Evolutionary conservation across 2,113 vertebrate genomes (phyloP).

Genomic region (Eupsittula cactorum): DNA sequence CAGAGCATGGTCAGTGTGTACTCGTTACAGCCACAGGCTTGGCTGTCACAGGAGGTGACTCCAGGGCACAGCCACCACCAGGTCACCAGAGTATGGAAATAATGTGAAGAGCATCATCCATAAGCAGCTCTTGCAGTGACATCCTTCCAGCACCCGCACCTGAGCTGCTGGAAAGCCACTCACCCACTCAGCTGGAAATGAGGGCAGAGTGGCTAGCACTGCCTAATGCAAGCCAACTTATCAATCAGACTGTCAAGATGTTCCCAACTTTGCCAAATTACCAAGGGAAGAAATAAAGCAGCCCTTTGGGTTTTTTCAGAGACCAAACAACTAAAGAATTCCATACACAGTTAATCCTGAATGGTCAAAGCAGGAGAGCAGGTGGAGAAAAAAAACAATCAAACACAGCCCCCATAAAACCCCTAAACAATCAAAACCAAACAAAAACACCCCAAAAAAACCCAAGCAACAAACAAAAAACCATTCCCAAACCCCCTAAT

Average conservation of each 20-base stretch:
- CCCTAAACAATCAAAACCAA: background rate
- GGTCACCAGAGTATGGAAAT: background rate
- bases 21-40: background rate
- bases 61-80: background rate
- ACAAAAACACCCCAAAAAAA: background rate
- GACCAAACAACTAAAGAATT: background rate
- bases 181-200: fast-evolving
- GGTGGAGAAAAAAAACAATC: background rate
- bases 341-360: background rate
- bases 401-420: background rate
- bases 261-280: background rate
- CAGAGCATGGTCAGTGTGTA: fast-evolving
- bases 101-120: background rate
- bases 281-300: background rate
- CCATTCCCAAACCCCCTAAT: background rate
- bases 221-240: background rate
- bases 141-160: background rate
- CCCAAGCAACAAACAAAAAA: background rate
- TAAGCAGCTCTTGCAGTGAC: background rate
- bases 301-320: fast-evolving
- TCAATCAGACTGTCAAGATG: background rate
- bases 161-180: background rate
- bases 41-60: background rate
- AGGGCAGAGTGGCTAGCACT: too few species aligned
- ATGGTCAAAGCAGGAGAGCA: background rate